phyloP scores from a whole-genome alignment of 2,797 vertebrate species.

The Arctocebus calabarensis region DNA sequence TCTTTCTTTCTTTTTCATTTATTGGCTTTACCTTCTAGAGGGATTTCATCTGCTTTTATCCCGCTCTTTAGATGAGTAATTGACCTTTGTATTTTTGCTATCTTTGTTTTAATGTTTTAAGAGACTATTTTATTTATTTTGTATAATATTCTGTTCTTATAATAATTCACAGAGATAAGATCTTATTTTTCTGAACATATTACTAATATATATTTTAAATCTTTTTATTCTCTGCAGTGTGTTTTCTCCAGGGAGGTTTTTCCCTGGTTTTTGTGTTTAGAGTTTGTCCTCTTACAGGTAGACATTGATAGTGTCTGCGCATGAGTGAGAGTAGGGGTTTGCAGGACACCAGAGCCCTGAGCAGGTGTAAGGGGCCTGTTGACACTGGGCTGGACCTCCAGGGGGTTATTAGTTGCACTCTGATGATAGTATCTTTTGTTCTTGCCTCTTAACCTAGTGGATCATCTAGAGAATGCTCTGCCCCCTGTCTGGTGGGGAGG shows the following conservation, averaged over 20 bases:
- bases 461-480: neutral
- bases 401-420: neutral
- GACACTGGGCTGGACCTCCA: fast-evolving
- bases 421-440: neutral
- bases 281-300: neutral
- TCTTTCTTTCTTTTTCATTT: neutral
- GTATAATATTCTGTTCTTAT: slow-evolving; percentile 26
- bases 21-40: neutral
- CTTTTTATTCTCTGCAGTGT: neutral
- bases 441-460: neutral
- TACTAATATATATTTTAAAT: neutral
- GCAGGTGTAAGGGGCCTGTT: neutral
- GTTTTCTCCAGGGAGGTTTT: neutral
- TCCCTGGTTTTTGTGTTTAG: neutral
- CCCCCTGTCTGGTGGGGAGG: neutral
- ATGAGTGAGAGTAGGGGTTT: neutral
- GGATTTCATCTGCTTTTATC: slow-evolving; percentile 12
- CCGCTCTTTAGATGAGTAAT: neutral
- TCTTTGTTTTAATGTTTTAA: slow-evolving; percentile 22
- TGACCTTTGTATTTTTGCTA: slow-evolving; percentile 23
- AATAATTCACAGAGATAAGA: neutral
- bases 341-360: neutral
- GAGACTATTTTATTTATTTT: slow-evolving; percentile 49
- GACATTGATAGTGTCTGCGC: neutral
- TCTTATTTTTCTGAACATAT: neutral